Base-by-base conservation (phyloP, 2,888 invertebrate genomes). In the Watsonalla binaria region DNA sequence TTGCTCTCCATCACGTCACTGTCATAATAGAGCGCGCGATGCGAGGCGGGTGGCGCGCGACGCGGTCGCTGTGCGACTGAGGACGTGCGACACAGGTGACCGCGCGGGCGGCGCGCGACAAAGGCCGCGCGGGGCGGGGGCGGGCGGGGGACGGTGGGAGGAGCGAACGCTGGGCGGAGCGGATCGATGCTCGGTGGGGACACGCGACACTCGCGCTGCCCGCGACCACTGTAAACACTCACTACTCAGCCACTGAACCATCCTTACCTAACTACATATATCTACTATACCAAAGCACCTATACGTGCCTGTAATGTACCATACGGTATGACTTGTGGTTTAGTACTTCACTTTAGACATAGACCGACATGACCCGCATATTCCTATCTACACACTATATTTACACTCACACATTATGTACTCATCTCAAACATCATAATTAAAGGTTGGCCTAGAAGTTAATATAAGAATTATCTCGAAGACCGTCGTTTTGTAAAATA, bases 21-120 rank as follows among this genome's bases (percentile, higher is more conserved):
- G 84, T 85, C 89, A 88, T 89, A 84, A 78, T 84, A 82, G 66
- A 66, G 72, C 71, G 70, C 79, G 74, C 76, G 78, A 71, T 78
- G 80, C 82, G 81, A 82, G 75, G 86, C 88, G 91, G 78, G 90
- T 92, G 74, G 92, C 92, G 70, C 93, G 92, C 70, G 94, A 92
- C 71, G 94, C 92, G 89, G 88, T 86, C 88, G 86, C 87, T 81
- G 78, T 85, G 90, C 89, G 90, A 90, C 90, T 90, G 90, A 88
- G 86, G 79, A 92, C 92, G 77, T 92, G 87, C 78, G 92, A 90
- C 80, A 92, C 92, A 78, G 92, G 91, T 89, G 90, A 89, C 89
- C 87, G 88, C 79, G 88, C 83, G 79, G 92, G 85, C 82, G 78
- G 82, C 72, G 83, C 70, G 86, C 83, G 81, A 86, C 80, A 89